Evolutionary conservation across 2,113 vertebrate species (phyloP).

Genomic region (Perognathus longimembris): DNA sequence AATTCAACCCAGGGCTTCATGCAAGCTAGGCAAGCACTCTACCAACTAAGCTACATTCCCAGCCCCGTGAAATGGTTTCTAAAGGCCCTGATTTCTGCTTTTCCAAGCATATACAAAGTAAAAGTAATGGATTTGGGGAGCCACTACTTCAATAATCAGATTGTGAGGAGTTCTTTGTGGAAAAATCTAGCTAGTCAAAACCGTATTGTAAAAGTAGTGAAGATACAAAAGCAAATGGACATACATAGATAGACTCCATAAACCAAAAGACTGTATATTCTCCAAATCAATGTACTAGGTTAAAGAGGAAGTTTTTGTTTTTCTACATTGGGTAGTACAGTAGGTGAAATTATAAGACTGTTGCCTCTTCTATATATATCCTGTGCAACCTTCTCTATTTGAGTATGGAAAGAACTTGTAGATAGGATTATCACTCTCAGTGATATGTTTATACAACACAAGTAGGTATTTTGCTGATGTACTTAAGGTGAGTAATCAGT

Average conservation of each 20-base stretch:
- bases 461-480: slow-evolving; percentile 15
- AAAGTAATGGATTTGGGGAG: not conserved
- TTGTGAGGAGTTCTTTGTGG: not conserved
- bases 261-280: not conserved
- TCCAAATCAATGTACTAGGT: not conserved
- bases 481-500: slow-evolving; percentile 7
- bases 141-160: not conserved
- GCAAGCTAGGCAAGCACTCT: no score
- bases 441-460: not conserved
- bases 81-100: slow-evolving; percentile 23
- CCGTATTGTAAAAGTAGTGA: not conserved
- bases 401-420: not conserved
- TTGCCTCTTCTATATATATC: not conserved
- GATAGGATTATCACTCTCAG: not conserved
- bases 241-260: not conserved
- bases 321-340: not conserved
- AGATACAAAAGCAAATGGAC: slow-evolving; percentile 27
- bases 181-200: slow-evolving; percentile 3
- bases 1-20: no score
- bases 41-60: no score
- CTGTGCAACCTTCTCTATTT: not conserved
- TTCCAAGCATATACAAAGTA: slow-evolving; percentile 25
- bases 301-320: not conserved
- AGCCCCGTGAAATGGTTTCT: no score
- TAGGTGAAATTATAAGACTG: not conserved